These are phyloP conservation scores for Parnassius glacialis DNA, from an alignment of 2,888 invertebrate species.

Conservation along the genomic window DNA sequence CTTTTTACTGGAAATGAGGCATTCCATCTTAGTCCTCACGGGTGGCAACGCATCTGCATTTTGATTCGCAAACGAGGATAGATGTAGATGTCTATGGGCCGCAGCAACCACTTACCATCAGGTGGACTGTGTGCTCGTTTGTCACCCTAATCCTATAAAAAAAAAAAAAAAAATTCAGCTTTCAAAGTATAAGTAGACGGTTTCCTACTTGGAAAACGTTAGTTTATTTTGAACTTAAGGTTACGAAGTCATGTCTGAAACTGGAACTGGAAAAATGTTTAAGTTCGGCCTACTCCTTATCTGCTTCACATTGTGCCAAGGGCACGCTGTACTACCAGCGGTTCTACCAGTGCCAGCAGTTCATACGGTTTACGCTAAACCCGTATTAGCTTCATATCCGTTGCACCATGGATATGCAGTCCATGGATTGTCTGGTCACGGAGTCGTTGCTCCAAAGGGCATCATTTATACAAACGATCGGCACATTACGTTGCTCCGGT, in stretches of 20 bases:
- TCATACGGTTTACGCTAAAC: conserved; percentile 41
- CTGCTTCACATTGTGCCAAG: conserved; percentile 47
- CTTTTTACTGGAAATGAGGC: too few relatives aligned
- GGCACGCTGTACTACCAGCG: conserved; percentile 53
- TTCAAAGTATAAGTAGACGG: conserved; percentile 61
- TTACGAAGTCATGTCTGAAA: conserved; percentile 12
- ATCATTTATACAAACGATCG: conserved; percentile 62
- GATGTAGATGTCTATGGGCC: too few relatives aligned
- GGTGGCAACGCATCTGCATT: too few relatives aligned
- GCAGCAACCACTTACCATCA: too few relatives aligned
- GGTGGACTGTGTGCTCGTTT: too few relatives aligned
- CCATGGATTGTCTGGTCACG: conserved; percentile 28
- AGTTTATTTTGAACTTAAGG: conserved; percentile 27
- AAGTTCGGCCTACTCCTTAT: conserved; percentile 46
- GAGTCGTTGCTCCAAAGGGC: conserved; percentile 29
- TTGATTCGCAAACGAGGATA: too few relatives aligned
- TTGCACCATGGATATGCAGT: conserved; percentile 30
- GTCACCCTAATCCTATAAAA: too few relatives aligned
- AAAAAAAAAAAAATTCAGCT: too few relatives aligned
- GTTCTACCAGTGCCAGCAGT: conserved; percentile 40
- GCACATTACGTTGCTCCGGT: conserved; percentile 50
- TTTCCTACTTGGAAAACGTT: conserved; percentile 15
- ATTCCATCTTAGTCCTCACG: too few relatives aligned
- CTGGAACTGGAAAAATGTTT: conserved; percentile 46
- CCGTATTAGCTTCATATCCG: conserved; percentile 46